phyloP scores from a whole-genome alignment of 1,140 invertebrate species.

The Drosophila ironensis region DNA sequence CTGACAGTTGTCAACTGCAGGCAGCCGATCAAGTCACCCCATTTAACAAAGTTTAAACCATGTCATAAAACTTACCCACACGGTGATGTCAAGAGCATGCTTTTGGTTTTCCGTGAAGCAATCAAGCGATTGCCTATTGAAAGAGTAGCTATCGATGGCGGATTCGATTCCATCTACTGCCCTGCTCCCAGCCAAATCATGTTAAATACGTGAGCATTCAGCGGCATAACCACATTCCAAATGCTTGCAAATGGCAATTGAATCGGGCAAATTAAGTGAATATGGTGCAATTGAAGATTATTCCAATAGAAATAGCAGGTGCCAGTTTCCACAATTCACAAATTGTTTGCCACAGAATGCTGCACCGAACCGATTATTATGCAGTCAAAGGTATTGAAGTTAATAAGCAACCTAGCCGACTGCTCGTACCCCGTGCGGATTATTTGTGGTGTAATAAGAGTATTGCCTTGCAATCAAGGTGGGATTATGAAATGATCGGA shows the following conservation, averaged over 20 bases:
- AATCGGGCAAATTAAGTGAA: constrained; percentile 31
- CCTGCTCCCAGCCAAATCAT: constrained; percentile 43
- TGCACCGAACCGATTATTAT: constrained; percentile 42
- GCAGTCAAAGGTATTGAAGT: constrained; percentile 50
- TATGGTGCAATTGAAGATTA: background rate
- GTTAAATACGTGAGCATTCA: constrained; percentile 33
- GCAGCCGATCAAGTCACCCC: constrained; percentile 12
- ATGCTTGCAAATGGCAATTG: constrained; percentile 33
- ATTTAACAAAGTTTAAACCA: constrained; percentile 18
- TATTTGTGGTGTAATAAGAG: background rate
- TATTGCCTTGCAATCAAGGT: too few species aligned
- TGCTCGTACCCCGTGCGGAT: constrained; percentile 22
- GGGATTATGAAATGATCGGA: too few species aligned
- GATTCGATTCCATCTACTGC: constrained; percentile 35
- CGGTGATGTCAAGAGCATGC: constrained; percentile 1
- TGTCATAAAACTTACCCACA: constrained; percentile 10
- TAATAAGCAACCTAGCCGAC: constrained; percentile 75
- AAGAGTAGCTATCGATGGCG: background rate
- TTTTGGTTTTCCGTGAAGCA: background rate
- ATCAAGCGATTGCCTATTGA: background rate
- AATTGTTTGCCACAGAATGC: constrained; percentile 46
- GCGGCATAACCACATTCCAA: constrained; percentile 23
- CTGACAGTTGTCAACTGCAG: constrained; percentile 30
- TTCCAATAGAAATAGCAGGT: too few species aligned
- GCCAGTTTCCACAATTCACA: constrained; percentile 12